Percentiles rank a stretch among this genome's conserved stretches.
These are phyloP conservation scores for Byasa hedistus DNA, from an alignment of 2,888 invertebrate species.

Conservation along the genomic window DNA sequence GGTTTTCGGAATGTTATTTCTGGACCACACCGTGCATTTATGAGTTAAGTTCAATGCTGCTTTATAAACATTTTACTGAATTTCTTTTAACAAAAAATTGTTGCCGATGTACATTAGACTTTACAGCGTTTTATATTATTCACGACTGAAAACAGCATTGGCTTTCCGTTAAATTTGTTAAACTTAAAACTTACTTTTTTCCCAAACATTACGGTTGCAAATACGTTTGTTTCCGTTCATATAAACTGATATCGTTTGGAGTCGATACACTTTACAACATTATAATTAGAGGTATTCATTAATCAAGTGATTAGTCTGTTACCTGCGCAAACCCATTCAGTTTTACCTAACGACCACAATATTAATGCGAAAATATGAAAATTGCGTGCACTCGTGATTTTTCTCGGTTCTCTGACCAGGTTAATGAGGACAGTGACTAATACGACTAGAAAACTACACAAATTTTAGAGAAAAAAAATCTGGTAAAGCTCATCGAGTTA, in stretches of 20 bases:
- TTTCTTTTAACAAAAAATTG: not conserved
- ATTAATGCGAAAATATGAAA: no score
- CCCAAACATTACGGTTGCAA: not conserved
- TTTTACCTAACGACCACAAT: not conserved
- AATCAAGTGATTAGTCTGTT: conserved; percentile 5
- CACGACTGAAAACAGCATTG: not conserved
- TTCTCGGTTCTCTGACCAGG: not conserved
- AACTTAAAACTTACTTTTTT: not conserved
- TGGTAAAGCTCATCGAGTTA: conserved; percentile 4
- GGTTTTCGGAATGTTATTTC: no score
- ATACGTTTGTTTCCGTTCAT: not conserved
- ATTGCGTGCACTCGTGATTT: no score
- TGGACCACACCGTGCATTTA: no score
- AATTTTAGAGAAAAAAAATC: not conserved
- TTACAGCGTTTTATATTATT: not conserved
- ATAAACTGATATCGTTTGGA: conserved; percentile 13
- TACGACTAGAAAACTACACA: no score
- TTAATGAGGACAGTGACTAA: not conserved
- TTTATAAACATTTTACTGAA: not conserved
- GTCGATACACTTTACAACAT: conserved; percentile 18
- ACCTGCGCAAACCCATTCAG: not conserved
- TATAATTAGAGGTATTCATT: conserved; percentile 12
- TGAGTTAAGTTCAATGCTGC: no score
- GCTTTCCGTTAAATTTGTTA: not conserved
- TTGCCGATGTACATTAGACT: not conserved